Evolutionary conservation across 2,113 vertebrate species (phyloP), one percentile per base, ranked within the genome.

Genomic region (Bucco capensis): DNA sequence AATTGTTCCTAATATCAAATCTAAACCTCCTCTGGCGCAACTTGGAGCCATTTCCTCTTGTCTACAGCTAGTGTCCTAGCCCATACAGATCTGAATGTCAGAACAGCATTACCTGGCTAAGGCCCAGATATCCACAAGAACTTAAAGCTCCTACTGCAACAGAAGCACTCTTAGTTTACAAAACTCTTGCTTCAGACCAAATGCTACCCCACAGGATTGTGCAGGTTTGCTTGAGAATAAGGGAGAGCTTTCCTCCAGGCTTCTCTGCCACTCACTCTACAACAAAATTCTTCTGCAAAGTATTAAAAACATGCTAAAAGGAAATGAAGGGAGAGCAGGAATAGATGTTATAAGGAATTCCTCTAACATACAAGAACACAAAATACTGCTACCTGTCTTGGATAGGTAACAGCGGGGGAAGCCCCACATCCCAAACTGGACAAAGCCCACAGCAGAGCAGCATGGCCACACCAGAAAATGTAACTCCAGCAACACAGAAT

Each of bases 181-280:
- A 71, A 44, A 42, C 28, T 27, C 35, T 79, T 28, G 7, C 31
- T 86, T 49, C 30, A 18, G 31, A 38, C 35, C 49, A 40, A 50
- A 5, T 0, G 1, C 42, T 22, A 7, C 21, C 21, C 31, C 22
- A 6, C 8, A 66, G 50, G 46, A 0, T 1, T 6, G n/a, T 31
- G 44, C 25, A 31, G 23, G 31, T 47, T 73, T 79, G 28, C 16
- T 60, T n/a, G 57, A 73, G 40, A 66, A 44, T 8, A 54, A 42
- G 5, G 14, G 23, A 3, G 5, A 3, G 23, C 14, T 38, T 74
- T 71, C 61, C 27, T 66, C 54, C 25, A 1, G 3, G 54, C 38
- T 88, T 18, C 49, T 53, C 57, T 66, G 19, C 42, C 57, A 81
- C 23, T n/a, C 17, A 2, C 27, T 65, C 33, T 44, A 25, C 4